Evolutionary conservation across 1,140 invertebrate species (phyloP).

Genomic region (Apis cerana): DNA sequence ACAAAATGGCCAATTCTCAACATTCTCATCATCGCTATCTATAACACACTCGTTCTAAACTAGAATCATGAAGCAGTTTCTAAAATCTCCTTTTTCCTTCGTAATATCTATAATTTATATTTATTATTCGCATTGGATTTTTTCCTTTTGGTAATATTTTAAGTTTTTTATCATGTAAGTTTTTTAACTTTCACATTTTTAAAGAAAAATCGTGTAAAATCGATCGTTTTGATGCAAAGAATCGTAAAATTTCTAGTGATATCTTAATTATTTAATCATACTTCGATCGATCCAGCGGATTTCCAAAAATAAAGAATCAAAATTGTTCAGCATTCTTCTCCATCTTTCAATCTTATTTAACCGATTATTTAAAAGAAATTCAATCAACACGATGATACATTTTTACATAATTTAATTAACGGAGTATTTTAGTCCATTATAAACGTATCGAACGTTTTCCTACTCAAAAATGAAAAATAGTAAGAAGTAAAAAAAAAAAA

Average conservation of each 20-base stretch:
- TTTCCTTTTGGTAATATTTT: neutral
- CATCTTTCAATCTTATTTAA: too few relatives aligned
- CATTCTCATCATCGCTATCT: conserved; percentile 48
- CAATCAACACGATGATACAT: neutral
- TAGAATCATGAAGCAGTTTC: conserved; percentile 31
- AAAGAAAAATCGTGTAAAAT: too few relatives aligned
- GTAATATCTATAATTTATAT: neutral
- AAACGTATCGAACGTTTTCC: neutral
- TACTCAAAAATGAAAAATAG: too few relatives aligned
- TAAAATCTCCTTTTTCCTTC: neutral
- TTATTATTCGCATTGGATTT: neutral
- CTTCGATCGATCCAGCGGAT: too few relatives aligned
- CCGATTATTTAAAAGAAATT: neutral
- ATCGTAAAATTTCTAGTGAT: too few relatives aligned
- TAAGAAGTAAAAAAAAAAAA: neutral
- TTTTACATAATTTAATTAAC: neutral
- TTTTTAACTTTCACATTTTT: neutral
- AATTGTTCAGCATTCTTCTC: too few relatives aligned
- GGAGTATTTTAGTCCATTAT: neutral
- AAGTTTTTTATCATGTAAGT: neutral
- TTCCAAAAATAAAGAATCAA: too few relatives aligned
- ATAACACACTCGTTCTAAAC: conserved; percentile 39
- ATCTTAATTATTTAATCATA: too few relatives aligned
- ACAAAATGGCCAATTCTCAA: conserved; percentile 29
- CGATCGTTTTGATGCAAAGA: too few relatives aligned